These are phyloP conservation scores for Peromyscus polionotus DNA, from an alignment of 2,113 vertebrate genomes.

Conservation along the genomic window DNA sequence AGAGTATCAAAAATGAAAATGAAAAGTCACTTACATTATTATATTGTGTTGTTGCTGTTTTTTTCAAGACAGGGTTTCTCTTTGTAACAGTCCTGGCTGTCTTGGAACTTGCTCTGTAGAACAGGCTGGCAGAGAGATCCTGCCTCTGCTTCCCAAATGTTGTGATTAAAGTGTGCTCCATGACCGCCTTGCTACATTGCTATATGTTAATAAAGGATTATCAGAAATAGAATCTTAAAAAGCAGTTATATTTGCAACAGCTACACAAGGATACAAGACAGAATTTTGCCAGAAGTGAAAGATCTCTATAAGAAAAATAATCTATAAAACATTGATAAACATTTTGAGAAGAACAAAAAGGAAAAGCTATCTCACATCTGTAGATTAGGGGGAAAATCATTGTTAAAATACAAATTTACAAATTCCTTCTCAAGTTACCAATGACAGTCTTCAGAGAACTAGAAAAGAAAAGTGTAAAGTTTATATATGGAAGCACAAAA, in stretches of 20 bases:
- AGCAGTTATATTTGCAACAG: background rate
- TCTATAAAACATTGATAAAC: background rate
- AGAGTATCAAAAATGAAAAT: background rate
- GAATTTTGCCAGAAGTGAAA: background rate
- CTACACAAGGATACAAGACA: background rate
- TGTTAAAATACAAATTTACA: background rate
- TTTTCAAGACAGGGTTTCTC: background rate
- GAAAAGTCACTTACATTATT: background rate
- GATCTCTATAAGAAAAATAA: background rate
- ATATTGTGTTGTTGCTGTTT: background rate
- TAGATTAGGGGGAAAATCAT: background rate
- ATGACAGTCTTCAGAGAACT: too few species aligned
- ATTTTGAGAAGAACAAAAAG: background rate
- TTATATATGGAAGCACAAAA: too few species aligned
- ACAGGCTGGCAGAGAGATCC: background rate
- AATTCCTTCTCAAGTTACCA: too few species aligned
- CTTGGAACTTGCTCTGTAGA: background rate
- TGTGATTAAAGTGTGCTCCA: background rate
- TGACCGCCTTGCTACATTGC: background rate
- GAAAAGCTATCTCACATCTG: background rate
- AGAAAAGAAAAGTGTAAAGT: too few species aligned
- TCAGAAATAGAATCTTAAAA: background rate
- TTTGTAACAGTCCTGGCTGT: background rate
- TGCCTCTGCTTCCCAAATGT: background rate
- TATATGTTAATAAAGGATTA: background rate